These are phyloP conservation scores for Pteromalus puparum DNA, from an alignment of 1,140 invertebrate species.

Conservation along the genomic window DNA sequence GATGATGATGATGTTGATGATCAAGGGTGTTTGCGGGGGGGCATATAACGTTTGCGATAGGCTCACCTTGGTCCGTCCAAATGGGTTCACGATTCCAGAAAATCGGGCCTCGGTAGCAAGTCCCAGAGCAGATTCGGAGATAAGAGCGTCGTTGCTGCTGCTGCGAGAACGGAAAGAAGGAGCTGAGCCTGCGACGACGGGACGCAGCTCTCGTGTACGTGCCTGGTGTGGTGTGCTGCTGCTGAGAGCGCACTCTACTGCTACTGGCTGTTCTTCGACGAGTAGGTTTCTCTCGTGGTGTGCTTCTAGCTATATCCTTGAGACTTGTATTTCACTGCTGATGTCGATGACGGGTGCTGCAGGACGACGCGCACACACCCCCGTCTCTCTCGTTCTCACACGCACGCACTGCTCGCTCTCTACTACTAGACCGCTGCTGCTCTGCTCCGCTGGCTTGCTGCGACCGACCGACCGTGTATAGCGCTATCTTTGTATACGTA, in stretches of 20 bases:
- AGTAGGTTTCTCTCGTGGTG: not conserved
- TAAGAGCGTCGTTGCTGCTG: not conserved
- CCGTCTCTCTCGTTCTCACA: constrained; percentile 11
- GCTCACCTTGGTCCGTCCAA: constrained; percentile 82
- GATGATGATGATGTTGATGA: not conserved
- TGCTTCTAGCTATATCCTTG: not conserved
- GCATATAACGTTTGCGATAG: constrained; percentile 52
- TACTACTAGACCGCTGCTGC: not conserved
- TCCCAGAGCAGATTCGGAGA: constrained; percentile 33
- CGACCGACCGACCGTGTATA: not conserved
- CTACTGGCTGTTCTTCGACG: not conserved
- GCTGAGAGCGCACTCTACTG: not conserved
- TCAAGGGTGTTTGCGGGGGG: not conserved
- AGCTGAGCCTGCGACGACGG: constrained; percentile 1
- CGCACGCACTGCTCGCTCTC: constrained; percentile 74
- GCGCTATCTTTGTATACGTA: not conserved
- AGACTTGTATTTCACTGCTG: not conserved
- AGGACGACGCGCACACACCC: constrained; percentile 18
- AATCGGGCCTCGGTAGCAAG: constrained; percentile 41
- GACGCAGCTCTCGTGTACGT: not conserved
- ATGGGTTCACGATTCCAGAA: constrained; percentile 77
- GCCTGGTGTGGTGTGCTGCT: not conserved
- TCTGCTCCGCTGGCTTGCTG: not conserved
- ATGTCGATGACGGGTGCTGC: not conserved
- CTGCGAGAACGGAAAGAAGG: constrained; percentile 6